Percentiles rank a stretch among this genome's conserved stretches.
These are phyloP conservation scores for Drosophila infuscata DNA, from an alignment of 2,888 invertebrate genomes.

Conservation along the genomic window DNA sequence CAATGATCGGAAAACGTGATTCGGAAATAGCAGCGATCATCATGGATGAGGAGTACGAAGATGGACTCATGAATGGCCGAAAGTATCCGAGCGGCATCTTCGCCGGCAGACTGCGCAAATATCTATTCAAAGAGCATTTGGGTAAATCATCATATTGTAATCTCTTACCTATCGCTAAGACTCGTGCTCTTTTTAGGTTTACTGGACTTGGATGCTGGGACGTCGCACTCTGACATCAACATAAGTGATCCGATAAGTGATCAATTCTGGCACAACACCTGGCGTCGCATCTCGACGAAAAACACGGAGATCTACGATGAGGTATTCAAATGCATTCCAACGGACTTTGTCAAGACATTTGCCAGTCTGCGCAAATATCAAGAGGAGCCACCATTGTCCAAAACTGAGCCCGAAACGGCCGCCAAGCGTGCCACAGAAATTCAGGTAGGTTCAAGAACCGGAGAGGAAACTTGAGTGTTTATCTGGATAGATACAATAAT, in stretches of 20 bases:
- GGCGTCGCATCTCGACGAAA: conserved; percentile 91
- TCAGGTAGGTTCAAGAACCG: conserved; percentile 85
- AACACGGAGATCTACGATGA: conserved; percentile 97
- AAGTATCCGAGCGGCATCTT: conserved; percentile 94
- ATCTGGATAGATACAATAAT: not conserved
- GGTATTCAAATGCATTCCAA: conserved; percentile 96
- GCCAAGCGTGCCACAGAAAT: conserved; percentile 90
- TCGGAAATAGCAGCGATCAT: conserved; percentile 96
- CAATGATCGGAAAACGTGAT: conserved; percentile 96
- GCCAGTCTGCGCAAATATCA: conserved; percentile 91
- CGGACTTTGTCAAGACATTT: conserved; percentile 92
- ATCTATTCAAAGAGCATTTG: conserved; percentile 96
- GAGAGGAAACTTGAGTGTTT: rapidly evolving
- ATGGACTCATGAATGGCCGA: conserved; percentile 93
- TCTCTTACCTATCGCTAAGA: not conserved
- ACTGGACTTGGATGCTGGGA: conserved; percentile 84
- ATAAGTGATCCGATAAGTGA: conserved; percentile 93
- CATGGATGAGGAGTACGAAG: conserved; percentile 93
- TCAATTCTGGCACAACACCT: conserved; percentile 93
- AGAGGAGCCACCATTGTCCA: conserved; percentile 90
- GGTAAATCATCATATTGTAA: conserved; percentile 85
- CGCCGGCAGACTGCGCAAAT: conserved; percentile 93
- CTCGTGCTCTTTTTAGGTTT: conserved; percentile 74
- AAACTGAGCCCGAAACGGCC: conserved; percentile 90
- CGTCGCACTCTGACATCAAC: conserved; percentile 85